Evolutionary conservation across 2,113 vertebrate species (phyloP).

Genomic region (Pristiophorus japonicus): DNA sequence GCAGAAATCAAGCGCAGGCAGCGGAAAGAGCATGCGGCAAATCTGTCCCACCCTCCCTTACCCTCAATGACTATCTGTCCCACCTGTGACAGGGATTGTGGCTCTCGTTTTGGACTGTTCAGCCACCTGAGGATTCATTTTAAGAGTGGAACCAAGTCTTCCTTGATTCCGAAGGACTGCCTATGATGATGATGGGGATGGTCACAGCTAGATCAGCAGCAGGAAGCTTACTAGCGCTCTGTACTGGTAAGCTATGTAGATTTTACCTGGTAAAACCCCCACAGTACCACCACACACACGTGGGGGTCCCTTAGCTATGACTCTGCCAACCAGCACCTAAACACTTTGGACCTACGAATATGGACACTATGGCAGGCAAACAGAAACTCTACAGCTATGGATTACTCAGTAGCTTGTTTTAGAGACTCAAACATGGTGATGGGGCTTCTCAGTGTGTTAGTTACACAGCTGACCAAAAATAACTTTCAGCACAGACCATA

Average conservation of each 20-base stretch:
- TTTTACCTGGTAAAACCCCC: not conserved
- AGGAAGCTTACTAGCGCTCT: not conserved
- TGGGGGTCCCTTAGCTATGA: not conserved
- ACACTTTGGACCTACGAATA: not conserved
- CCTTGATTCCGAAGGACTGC: too few relatives aligned
- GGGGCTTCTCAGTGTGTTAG: not conserved
- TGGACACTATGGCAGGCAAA: not conserved
- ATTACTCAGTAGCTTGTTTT: not conserved
- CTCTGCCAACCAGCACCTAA: not conserved
- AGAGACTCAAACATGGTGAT: not conserved
- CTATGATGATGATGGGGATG: too few relatives aligned
- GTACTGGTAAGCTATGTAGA: too few relatives aligned
- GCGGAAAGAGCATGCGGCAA: too few relatives aligned
- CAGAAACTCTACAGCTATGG: not conserved
- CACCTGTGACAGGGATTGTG: too few relatives aligned
- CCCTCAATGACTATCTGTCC: too few relatives aligned
- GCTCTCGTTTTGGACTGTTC: too few relatives aligned
- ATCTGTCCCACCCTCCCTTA: too few relatives aligned
- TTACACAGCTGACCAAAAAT: too few relatives aligned
- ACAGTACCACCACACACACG: not conserved
- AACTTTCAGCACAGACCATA: not conserved
- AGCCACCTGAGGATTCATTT: too few relatives aligned
- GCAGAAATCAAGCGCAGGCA: too few relatives aligned
- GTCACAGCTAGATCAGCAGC: not conserved
- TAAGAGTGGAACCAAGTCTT: too few relatives aligned